A percentile compares a stretch with the other conserved stretches of the same genome.
Conservation (phyloP, 2,113 vertebrate species). For the Cricetomys ansorgei region DNA sequence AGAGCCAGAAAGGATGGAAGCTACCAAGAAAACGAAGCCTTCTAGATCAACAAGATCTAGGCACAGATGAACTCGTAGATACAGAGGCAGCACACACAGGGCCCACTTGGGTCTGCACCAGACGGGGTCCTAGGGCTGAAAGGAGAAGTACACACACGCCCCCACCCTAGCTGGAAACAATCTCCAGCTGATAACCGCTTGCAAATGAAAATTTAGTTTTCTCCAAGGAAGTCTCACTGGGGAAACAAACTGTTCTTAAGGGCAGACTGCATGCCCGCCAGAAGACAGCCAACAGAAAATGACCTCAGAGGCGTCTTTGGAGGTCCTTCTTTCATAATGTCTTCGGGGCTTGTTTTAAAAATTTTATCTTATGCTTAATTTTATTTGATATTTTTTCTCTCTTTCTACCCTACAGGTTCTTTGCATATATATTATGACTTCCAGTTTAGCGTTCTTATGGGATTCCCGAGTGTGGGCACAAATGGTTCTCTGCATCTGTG, state of each 20-base stretch:
- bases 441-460: neutral
- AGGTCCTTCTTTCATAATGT: neutral
- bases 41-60: neutral
- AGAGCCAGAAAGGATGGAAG: neutral
- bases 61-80: neutral
- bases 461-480: neutral
- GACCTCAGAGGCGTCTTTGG: neutral
- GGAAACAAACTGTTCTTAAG: neutral
- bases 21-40: neutral
- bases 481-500: neutral
- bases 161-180: neutral
- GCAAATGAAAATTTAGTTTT: neutral
- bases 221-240: too few species aligned
- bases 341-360: rapidly evolving
- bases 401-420: neutral
- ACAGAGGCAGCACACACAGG: neutral
- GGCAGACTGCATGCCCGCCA: neutral
- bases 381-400: neutral
- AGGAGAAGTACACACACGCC: neutral
- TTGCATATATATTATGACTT: neutral
- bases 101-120: neutral
- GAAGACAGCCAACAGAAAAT: neutral
- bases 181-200: neutral
- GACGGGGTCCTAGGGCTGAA: neutral
- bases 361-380: neutral